phyloP scores from a whole-genome alignment of 2,113 vertebrate genomes.

The Saccopteryx leptura region DNA sequence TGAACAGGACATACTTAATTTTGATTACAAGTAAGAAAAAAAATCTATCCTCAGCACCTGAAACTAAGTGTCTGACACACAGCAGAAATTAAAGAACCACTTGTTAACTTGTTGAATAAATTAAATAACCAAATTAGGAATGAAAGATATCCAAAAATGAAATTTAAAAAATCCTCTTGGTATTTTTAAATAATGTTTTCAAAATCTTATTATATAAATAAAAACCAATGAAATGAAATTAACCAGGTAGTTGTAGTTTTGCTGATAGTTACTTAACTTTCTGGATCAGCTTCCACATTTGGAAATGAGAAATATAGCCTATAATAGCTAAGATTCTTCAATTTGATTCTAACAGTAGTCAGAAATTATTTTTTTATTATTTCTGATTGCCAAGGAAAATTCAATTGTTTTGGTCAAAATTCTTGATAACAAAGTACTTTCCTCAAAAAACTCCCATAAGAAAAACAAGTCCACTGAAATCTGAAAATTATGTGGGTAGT shows the following conservation, averaged over 20 bases:
- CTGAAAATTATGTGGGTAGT: constrained; percentile 70
- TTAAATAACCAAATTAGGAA: constrained; percentile 51
- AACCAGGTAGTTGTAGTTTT: constrained; percentile 36
- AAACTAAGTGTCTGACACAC: neutral
- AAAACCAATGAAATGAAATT: constrained; percentile 35
- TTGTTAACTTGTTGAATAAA: constrained; percentile 38
- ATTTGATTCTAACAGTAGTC: constrained; percentile 38
- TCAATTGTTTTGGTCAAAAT: constrained; percentile 60
- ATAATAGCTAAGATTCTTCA: constrained; percentile 33
- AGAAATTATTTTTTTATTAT: constrained; percentile 29
- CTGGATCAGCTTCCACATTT: constrained; percentile 50
- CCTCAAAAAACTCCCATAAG: constrained; percentile 57
- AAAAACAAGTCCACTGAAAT: constrained; percentile 69
- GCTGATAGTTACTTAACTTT: constrained; percentile 53
- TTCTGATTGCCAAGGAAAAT: constrained; percentile 48
- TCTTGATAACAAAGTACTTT: constrained; percentile 59
- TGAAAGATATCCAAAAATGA: neutral
- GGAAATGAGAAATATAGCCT: neutral
- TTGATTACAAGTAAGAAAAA: constrained; percentile 37
- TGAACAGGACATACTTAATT: neutral
- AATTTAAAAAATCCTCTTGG: constrained; percentile 40
- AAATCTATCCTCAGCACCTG: neutral
- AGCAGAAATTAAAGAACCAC: neutral
- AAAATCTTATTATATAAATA: constrained; percentile 29
- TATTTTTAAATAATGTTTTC: constrained; percentile 42